These are phyloP conservation scores for Macrotrachela quadricornifera DNA, from an alignment of 1,140 invertebrate genomes.

Conservation along the genomic window DNA sequence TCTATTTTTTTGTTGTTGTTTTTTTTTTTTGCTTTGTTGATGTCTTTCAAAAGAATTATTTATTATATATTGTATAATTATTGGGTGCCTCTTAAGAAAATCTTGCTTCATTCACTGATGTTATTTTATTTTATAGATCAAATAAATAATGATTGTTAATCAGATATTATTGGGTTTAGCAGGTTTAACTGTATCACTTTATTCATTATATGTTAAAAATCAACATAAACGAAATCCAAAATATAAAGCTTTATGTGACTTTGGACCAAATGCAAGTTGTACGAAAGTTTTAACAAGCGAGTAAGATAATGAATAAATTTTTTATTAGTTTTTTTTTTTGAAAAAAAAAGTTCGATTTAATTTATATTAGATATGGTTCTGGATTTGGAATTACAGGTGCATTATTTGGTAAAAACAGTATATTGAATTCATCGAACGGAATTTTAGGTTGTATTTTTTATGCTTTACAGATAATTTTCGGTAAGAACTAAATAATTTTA, in stretches of 20 bases:
- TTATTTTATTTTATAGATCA: too few species aligned
- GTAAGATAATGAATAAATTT: slow-evolving; percentile 34
- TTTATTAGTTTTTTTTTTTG: slow-evolving; percentile 20
- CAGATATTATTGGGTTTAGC: too few species aligned
- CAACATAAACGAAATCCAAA: neutral
- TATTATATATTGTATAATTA: too few species aligned
- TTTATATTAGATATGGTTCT: slow-evolving; percentile 45
- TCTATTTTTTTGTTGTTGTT: too few species aligned
- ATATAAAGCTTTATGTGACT: slow-evolving; percentile 33
- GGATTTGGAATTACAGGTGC: slow-evolving; percentile 45
- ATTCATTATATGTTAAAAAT: slow-evolving; percentile 6
- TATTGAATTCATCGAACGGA: slow-evolving; percentile 47
- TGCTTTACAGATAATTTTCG: slow-evolving; percentile 36
- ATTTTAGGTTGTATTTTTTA: slow-evolving; percentile 48
- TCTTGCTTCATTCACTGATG: too few species aligned
- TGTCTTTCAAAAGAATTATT: too few species aligned
- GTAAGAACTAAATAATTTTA: slow-evolving; percentile 28
- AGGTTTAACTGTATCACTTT: neutral
- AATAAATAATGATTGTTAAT: too few species aligned
- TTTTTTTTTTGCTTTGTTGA: too few species aligned
- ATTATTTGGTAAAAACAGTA: slow-evolving; percentile 34
- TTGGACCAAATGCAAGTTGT: slow-evolving; percentile 53
- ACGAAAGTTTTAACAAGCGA: slow-evolving; percentile 49
- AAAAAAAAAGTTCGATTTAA: neutral
- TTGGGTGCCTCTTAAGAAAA: too few species aligned